Base-by-base conservation (phyloP, 1,140 invertebrate genomes). In the Caenorhabditis inopinata region DNA sequence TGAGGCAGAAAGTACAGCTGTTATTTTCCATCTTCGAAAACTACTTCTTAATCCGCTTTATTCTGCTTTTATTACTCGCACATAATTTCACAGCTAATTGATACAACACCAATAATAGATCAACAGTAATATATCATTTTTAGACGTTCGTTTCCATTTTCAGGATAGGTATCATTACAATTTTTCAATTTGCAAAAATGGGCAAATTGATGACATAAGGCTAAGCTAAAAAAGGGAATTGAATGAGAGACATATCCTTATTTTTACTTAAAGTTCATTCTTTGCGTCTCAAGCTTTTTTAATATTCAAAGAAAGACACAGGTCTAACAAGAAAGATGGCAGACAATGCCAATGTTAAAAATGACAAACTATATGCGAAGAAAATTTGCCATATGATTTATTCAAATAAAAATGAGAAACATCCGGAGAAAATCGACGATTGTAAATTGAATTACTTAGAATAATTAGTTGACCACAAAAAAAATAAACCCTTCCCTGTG, bases 291-390 rank as follows among this genome's bases (percentile, higher is more conserved):
- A 9, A 18, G 38, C 58, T 68, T 68, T 29, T 68, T 68, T 68
- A 68, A 68, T 68, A 68, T 68, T 68, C 58, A 68, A 68, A 68
- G 58, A 68, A 38, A 68, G 38, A 42, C 58, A 68, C 32, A 68
- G 58, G 58, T 68, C 58, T 32, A 42, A 7, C 1, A 18, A 38
- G n/a, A 21, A 21, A 38, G 38, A 68, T 38, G 32, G 18, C 29
- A 68, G 11, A 32, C 35, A 42, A 42, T 68, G 58, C 21, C 32
- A 68, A 29, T 68, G 35, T 68, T 58, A 29, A 38, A 68, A 38
- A 18, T 0, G n/a, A 68, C n/a, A 23, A 42, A 18, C 38, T 42
- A 42, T 42, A 14, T 42, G 38, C 38, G 14, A 42, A 14, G 14
- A 7, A 14, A 42, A 42, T n/a, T n/a, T n/a, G 38, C 38, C 5